These are phyloP conservation scores for Netelia melanura DNA, from an alignment of 2,888 invertebrate genomes.

Conservation along the genomic window DNA sequence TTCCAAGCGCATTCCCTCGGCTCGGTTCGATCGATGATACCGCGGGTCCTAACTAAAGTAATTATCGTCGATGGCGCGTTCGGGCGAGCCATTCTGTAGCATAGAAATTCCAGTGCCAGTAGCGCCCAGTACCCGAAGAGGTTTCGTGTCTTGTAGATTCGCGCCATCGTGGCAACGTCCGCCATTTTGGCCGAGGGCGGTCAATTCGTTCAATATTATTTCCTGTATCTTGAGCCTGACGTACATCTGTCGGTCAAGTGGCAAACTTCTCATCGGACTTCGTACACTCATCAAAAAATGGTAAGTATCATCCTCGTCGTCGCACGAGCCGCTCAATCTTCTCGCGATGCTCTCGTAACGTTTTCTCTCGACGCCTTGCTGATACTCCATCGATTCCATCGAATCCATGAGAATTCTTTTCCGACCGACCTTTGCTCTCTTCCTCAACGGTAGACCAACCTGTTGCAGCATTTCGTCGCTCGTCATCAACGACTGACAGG, in stretches of 20 bases:
- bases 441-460: constrained; percentile 72
- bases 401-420: constrained; percentile 73
- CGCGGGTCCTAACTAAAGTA: constrained; percentile 57
- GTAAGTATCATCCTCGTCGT: constrained; percentile 78
- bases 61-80: constrained; percentile 67
- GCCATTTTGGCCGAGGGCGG: constrained; percentile 73
- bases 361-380: constrained; percentile 74
- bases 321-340: constrained; percentile 69
- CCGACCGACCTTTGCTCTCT: constrained; percentile 72
- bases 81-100: constrained; percentile 67
- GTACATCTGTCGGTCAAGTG: constrained; percentile 78
- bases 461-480: constrained; percentile 76
- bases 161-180: constrained; percentile 68
- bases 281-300: constrained; percentile 79
- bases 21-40: constrained; percentile 6
- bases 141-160: constrained; percentile 71
- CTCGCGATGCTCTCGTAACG: constrained; percentile 73
- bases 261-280: constrained; percentile 76
- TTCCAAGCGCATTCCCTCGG: neutral
- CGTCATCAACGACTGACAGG: constrained; percentile 76
- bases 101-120: constrained; percentile 54
- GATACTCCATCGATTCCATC: constrained; percentile 74
- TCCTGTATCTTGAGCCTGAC: constrained; percentile 78
- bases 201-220: constrained; percentile 77
- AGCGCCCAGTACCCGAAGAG: constrained; percentile 40